These are phyloP conservation scores for Ailuropoda melanoleuca DNA, from an alignment of 2,113 vertebrate species.

Conservation along the genomic window DNA sequence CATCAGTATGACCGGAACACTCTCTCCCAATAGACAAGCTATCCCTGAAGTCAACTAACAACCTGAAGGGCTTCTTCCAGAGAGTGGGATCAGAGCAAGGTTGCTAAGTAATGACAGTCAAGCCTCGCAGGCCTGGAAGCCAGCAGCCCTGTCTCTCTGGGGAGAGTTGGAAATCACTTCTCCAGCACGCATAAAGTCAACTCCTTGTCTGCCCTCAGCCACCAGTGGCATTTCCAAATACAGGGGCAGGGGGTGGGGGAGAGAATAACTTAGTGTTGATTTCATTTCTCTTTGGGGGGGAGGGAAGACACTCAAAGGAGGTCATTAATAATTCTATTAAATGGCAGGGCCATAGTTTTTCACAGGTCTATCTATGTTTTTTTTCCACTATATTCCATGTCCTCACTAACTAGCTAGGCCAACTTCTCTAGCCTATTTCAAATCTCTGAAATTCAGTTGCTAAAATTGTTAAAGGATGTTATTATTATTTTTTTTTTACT, in stretches of 20 bases:
- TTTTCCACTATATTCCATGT: background rate
- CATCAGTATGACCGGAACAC: background rate
- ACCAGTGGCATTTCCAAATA: background rate
- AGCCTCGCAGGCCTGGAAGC: background rate
- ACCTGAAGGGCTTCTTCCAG: background rate
- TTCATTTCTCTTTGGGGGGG: background rate
- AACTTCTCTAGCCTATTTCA: background rate
- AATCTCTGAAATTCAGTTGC: background rate
- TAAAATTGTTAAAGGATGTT: background rate
- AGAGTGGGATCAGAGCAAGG: background rate
- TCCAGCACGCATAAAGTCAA: background rate
- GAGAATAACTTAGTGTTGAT: background rate
- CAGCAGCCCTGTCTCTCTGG: background rate
- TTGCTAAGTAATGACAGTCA: background rate
- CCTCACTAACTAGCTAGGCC: background rate
- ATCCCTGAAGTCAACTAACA: background rate
- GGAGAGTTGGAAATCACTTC: background rate
- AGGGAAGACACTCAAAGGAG: background rate
- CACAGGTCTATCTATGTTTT: background rate
- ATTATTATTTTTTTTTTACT: background rate
- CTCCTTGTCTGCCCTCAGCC: background rate
- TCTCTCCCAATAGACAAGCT: background rate
- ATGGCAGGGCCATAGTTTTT: background rate
- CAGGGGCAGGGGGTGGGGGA: fast-evolving
- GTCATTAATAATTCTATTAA: background rate